Percentiles rank a stretch among this genome's conserved stretches.
These are phyloP conservation scores for Momotus momota DNA, from an alignment of 2,797 vertebrate species.

Conservation along the genomic window DNA sequence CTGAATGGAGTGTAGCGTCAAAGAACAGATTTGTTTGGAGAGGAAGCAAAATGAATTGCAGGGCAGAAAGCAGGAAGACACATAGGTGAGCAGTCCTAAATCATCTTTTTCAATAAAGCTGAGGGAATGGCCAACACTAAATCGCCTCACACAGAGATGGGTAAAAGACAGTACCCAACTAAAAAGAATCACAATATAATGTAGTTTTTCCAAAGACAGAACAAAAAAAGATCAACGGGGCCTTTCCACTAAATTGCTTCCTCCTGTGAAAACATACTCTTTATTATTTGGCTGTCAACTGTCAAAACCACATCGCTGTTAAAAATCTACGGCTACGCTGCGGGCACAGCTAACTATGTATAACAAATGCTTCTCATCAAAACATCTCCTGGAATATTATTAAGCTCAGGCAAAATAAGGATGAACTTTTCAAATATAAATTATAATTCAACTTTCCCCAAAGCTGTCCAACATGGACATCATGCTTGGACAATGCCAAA, in stretches of 20 bases:
- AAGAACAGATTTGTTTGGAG: not conserved
- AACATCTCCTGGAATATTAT: not conserved
- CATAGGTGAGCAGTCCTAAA: not conserved
- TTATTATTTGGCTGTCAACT: constrained; percentile 1
- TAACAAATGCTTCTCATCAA: not conserved
- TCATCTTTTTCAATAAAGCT: not conserved
- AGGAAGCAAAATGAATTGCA: not conserved
- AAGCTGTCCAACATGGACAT: not conserved
- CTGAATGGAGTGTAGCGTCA: not conserved
- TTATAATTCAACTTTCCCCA: not conserved
- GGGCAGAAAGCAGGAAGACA: not conserved
- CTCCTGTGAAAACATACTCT: not conserved
- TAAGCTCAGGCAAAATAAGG: not conserved
- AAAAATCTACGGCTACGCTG: not conserved
- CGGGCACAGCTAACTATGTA: not conserved
- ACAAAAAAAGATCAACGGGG: not conserved
- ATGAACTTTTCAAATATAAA: not conserved
- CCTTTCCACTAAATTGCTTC: not conserved
- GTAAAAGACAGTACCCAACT: not conserved
- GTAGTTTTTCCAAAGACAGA: not conserved
- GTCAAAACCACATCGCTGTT: not conserved
- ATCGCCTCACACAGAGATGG: not conserved
- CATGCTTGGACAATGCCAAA: not conserved
- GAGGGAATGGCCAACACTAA: not conserved
- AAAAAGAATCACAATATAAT: not conserved